Percentiles rank a stretch among this genome's conserved stretches.
phyloP scores from a whole-genome alignment of 2,113 vertebrate species.

The Hemicordylus capensis region DNA sequence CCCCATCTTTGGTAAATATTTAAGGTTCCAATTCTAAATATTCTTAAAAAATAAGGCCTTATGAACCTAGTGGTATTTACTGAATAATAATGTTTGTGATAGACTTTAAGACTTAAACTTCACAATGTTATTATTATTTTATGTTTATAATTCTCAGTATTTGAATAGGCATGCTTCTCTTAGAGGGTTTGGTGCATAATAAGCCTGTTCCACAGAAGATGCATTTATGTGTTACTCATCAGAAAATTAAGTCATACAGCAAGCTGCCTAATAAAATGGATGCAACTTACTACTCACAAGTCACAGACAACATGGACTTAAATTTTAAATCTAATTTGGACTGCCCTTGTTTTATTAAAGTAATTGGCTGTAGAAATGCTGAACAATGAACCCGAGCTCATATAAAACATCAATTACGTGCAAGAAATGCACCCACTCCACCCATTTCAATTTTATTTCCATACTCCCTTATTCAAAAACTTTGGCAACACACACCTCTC shows the following conservation, averaged over 20 bases:
- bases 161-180: neutral
- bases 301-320: neutral
- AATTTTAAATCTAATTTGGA: neutral
- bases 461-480: neutral
- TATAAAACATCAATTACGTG: slow-evolving; percentile 27
- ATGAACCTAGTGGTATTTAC: no score
- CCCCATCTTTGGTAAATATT: neutral
- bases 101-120: no score
- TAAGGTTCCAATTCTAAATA: no score
- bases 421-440: slow-evolving; percentile 14
- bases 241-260: slow-evolving; percentile 30
- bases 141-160: neutral
- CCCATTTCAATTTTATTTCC: neutral
- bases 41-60: no score
- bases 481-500: neutral
- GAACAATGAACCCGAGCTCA: slow-evolving; percentile 19
- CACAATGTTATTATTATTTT: no score
- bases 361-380: slow-evolving; percentile 28
- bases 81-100: no score
- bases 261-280: slow-evolving; percentile 3
- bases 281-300: slow-evolving; percentile 28
- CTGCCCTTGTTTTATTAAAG: neutral
- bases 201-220: neutral
- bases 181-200: neutral
- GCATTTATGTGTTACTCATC: neutral